Evolutionary conservation across 2,113 vertebrate genomes (phyloP).

Genomic region (Hiodon alosoides): DNA sequence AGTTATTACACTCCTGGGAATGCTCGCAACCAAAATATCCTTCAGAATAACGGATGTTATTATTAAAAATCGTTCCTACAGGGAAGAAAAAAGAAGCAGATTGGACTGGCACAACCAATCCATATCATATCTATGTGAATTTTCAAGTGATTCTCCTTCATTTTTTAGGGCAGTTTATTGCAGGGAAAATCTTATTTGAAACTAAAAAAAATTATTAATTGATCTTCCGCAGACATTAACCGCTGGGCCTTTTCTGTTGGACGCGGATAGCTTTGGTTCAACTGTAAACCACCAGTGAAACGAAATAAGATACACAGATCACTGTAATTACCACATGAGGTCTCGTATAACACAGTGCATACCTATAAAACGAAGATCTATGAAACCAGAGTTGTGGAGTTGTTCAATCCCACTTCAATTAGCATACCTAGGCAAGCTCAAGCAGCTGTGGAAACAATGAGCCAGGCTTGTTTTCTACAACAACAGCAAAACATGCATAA

Average conservation of each 20-base stretch:
- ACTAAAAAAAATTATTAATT: conserved; percentile 34
- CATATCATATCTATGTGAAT: conserved; percentile 23
- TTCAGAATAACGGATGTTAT: conserved; percentile 38
- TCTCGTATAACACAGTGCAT: conserved; percentile 37
- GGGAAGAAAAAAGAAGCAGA: conserved; percentile 29
- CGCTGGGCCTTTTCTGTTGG: conserved; percentile 23
- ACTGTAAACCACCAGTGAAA: background rate
- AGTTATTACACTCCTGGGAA: conserved; percentile 46
- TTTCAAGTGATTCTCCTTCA: conserved; percentile 12
- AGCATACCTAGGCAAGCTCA: conserved; percentile 11
- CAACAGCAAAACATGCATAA: no score
- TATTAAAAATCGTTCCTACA: conserved; percentile 38
- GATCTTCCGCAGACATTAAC: conserved; percentile 33
- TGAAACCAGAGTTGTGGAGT: conserved; percentile 23
- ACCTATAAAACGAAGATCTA: conserved; percentile 29
- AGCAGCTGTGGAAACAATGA: background rate
- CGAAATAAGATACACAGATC: conserved; percentile 21
- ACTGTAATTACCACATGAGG: conserved; percentile 24
- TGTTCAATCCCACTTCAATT: conserved; percentile 16
- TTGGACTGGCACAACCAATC: conserved; percentile 31
- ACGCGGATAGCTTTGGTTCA: conserved; percentile 32
- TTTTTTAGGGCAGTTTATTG: conserved; percentile 11
- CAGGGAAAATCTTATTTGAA: conserved; percentile 28
- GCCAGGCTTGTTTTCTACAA: no score
- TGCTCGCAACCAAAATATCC: conserved; percentile 44